Evolutionary conservation across 1,140 invertebrate genomes (phyloP).

Genomic region (Lordiphosa stackelbergi): DNA sequence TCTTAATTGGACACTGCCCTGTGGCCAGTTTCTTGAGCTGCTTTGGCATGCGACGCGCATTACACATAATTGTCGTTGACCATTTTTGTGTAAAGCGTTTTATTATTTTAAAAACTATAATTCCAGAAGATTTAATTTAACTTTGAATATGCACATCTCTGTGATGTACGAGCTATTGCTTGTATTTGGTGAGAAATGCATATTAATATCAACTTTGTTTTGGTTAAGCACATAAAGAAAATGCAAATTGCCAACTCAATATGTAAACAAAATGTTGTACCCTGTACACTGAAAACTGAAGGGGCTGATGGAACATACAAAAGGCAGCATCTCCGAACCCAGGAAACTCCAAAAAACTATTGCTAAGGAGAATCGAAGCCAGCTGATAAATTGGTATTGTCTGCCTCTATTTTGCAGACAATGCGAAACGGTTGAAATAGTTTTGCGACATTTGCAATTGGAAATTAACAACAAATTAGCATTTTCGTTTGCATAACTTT

Average conservation of each 20-base stretch:
- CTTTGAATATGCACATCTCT: not conserved
- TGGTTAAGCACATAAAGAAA: slow-evolving; percentile 14
- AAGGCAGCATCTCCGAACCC: too few relatives aligned
- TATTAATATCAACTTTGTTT: slow-evolving; percentile 10
- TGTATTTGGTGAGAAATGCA: not conserved
- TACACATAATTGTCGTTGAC: slow-evolving; percentile 14
- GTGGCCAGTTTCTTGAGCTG: slow-evolving; percentile 19
- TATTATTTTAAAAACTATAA: not conserved
- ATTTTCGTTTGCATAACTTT: too few relatives aligned
- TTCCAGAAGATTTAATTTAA: slow-evolving; percentile 5
- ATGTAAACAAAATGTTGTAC: slow-evolving; percentile 8
- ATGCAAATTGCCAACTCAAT: slow-evolving; percentile 25
- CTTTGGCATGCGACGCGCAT: slow-evolving; percentile 12
- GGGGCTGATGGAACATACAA: too few relatives aligned
- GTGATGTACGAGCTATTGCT: too few relatives aligned
- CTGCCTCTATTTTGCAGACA: too few relatives aligned
- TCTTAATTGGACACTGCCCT: slow-evolving; percentile 18
- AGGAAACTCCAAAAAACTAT: too few relatives aligned
- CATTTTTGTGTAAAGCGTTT: slow-evolving; percentile 13
- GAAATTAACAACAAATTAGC: too few relatives aligned
- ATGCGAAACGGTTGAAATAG: too few relatives aligned
- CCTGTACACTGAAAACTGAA: too few relatives aligned
- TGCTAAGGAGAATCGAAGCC: too few relatives aligned
- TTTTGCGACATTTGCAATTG: too few relatives aligned
- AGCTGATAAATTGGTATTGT: too few relatives aligned